Evolutionary conservation across 2,797 vertebrate species (phyloP).

Genomic region (Gallinago solitaria): DNA sequence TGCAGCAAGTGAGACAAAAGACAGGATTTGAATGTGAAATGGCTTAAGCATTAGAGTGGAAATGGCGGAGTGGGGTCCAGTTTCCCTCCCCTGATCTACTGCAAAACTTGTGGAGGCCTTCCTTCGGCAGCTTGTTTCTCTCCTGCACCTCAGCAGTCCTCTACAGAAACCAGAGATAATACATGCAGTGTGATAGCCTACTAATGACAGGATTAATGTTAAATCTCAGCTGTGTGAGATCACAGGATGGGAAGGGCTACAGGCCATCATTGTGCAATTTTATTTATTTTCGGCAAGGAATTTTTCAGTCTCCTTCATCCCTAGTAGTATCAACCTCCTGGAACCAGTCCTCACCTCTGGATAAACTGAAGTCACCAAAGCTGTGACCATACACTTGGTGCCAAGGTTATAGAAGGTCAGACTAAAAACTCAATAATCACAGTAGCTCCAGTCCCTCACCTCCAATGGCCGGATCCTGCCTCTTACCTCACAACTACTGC

Average conservation of each 20-base stretch:
- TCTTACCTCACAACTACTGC: not conserved
- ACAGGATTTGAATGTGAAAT: not conserved
- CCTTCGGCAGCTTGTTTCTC: not conserved
- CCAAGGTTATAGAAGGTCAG: not conserved
- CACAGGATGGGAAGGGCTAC: not conserved
- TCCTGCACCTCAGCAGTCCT: not conserved
- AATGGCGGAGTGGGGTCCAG: fast-evolving
- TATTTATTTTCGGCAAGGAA: not conserved
- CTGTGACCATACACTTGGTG: not conserved
- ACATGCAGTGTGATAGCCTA: not conserved
- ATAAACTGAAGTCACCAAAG: not conserved
- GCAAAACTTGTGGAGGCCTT: not conserved
- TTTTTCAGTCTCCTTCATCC: not conserved
- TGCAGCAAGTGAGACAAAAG: not conserved
- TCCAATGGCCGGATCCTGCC: not conserved
- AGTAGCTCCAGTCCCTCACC: not conserved
- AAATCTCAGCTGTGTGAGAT: not conserved
- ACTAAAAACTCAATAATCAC: not conserved
- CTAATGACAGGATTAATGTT: not conserved
- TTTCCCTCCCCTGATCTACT: not conserved
- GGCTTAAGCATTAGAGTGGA: not conserved
- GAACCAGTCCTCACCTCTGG: not conserved
- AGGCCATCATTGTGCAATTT: not conserved
- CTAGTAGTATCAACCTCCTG: not conserved
- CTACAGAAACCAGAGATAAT: not conserved